phyloP scores from a whole-genome alignment of 2,797 vertebrate species.

The Halcyon smyrnensis region DNA sequence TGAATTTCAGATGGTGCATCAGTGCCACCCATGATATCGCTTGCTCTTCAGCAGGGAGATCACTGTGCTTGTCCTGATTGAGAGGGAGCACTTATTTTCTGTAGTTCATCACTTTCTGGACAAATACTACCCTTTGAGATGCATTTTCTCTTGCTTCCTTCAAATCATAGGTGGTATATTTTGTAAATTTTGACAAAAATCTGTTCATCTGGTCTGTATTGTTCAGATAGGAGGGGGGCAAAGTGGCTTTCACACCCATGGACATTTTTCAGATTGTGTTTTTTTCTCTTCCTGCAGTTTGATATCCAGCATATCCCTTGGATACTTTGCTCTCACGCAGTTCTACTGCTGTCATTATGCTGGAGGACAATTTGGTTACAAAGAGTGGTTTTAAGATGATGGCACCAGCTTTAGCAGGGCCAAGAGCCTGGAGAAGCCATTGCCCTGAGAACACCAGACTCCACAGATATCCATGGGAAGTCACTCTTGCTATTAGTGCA shows the following conservation, averaged over 20 bases:
- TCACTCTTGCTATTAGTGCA: background rate
- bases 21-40: background rate
- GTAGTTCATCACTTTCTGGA: background rate
- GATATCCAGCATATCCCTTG: background rate
- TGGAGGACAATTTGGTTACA: background rate
- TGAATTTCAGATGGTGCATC: background rate
- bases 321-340: background rate
- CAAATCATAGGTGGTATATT: background rate
- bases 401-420: background rate
- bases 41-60: background rate
- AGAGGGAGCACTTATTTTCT: background rate
- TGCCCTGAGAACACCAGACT: background rate
- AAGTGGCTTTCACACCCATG: background rate
- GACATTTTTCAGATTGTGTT: background rate
- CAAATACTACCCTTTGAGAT: background rate
- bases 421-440: background rate
- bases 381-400: background rate
- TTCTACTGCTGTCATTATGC: background rate
- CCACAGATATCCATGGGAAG: fast-evolving
- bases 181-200: background rate
- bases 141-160: slow-evolving; percentile 13
- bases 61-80: background rate
- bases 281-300: background rate
- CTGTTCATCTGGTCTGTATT: background rate
- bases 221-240: background rate